phyloP scores from a whole-genome alignment of 2,888 invertebrate genomes.

The Cheilosia scutellata region DNA sequence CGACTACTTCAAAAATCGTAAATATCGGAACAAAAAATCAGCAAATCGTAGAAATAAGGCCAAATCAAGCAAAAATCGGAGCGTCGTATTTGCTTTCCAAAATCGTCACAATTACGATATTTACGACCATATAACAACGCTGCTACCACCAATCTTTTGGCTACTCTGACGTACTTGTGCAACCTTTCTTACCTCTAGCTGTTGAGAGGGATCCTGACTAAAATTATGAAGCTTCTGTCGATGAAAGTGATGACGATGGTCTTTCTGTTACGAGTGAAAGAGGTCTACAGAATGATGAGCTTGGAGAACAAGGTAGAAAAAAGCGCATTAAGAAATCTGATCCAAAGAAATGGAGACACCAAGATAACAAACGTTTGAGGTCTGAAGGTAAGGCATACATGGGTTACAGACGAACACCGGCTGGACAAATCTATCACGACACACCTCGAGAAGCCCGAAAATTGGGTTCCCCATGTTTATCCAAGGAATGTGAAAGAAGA shows the following conservation, averaged over 20 bases:
- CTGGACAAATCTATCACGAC: background rate
- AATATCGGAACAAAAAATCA: no score
- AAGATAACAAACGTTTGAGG: slow-evolving; percentile 15
- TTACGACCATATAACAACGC: no score
- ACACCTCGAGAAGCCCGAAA: slow-evolving; percentile 1
- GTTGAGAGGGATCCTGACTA: slow-evolving; percentile 19
- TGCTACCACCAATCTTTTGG: background rate
- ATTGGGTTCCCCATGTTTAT: background rate
- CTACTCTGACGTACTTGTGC: slow-evolving; percentile 13
- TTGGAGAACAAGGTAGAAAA: slow-evolving; percentile 24
- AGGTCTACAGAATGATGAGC: slow-evolving; percentile 24
- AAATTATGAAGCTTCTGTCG: slow-evolving; percentile 16
- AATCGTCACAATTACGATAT: no score
- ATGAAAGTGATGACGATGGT: slow-evolving; percentile 16
- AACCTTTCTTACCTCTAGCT: slow-evolving; percentile 10
- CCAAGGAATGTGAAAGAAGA: slow-evolving; percentile 6
- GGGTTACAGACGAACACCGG: slow-evolving; percentile 1
- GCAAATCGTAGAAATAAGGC: no score
- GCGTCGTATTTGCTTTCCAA: no score
- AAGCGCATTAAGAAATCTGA: slow-evolving; percentile 28
- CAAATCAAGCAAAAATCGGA: no score
- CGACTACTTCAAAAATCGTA: no score
- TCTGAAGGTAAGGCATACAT: slow-evolving; percentile 14
- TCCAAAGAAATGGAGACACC: slow-evolving; percentile 32
- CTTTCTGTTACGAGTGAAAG: slow-evolving; percentile 6